Conservation (phyloP, 2,113 vertebrate species). For the Mus spicilegus region DNA sequence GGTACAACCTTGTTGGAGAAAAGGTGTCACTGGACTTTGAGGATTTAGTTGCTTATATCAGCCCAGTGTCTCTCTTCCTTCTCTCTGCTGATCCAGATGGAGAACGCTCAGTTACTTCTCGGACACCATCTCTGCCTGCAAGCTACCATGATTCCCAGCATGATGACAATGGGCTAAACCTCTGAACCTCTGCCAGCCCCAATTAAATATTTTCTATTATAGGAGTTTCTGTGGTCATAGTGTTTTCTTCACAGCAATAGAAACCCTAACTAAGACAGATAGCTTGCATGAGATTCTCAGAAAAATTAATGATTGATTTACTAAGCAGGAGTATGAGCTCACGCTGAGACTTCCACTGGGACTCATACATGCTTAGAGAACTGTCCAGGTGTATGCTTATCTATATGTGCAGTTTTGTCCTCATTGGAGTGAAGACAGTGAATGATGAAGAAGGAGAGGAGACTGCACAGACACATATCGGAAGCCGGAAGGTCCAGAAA, state of each 20-base stretch:
- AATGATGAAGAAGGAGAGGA: neutral
- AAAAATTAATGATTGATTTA: constrained; percentile 57
- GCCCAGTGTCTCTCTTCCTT: neutral
- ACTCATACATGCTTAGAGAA: constrained; percentile 47
- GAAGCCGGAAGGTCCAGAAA: neutral
- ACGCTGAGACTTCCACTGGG: constrained; percentile 4
- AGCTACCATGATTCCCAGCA: neutral
- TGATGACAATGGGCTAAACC: neutral
- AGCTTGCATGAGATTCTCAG: neutral
- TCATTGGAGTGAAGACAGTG: neutral
- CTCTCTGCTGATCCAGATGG: neutral
- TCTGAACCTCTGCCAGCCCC: neutral
- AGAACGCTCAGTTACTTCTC: neutral
- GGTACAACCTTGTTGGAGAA: neutral
- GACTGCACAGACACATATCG: neutral
- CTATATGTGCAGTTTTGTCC: constrained; percentile 9
- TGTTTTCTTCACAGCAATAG: neutral
- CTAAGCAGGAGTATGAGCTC: neutral
- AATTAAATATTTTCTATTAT: neutral
- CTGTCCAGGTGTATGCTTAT: neutral
- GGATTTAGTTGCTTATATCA: neutral
- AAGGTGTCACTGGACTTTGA: neutral
- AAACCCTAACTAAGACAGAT: neutral
- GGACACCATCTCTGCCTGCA: neutral
- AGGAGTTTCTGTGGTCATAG: neutral